Conservation (phyloP, 1,140 invertebrate genomes). For the Zaprionus camerounensis region DNA sequence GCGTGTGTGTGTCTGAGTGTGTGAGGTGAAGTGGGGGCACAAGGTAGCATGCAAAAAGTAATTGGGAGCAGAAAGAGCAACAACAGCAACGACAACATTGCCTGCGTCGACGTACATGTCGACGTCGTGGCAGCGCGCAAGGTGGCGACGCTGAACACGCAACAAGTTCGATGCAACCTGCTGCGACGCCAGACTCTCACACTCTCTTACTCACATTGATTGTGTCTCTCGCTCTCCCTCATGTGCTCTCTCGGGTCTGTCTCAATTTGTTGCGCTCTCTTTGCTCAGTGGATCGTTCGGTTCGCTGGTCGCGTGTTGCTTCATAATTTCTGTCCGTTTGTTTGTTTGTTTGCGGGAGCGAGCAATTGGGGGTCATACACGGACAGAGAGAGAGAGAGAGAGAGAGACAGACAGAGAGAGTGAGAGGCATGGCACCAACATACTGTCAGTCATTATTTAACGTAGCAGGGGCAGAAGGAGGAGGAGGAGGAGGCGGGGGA, state of each 20-base stretch:
- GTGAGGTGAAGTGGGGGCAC: conserved; percentile 75
- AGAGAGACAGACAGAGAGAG: conserved; percentile 15
- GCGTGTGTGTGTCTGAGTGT: conserved; percentile 26
- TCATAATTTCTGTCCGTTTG: conserved; percentile 62
- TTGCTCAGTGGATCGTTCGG: conserved; percentile 55
- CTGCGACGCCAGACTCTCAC: conserved; percentile 36
- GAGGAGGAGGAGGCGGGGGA: not conserved
- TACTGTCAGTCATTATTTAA: conserved; percentile 82
- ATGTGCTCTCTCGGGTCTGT: conserved; percentile 18
- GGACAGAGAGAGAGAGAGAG: not conserved
- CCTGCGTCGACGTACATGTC: conserved; percentile 15
- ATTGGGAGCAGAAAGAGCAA: conserved; percentile 80
- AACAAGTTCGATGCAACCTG: conserved; percentile 80
- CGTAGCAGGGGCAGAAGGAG: conserved; percentile 26
- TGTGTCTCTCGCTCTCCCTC: conserved; percentile 9
- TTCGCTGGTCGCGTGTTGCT: conserved; percentile 61
- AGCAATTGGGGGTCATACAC: conserved; percentile 76
- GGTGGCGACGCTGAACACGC: conserved; percentile 60
- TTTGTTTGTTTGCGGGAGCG: conserved; percentile 72
- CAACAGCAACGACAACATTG: conserved; percentile 33
- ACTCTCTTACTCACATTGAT: conserved; percentile 20
- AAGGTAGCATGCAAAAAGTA: conserved; percentile 80
- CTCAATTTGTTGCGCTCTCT: conserved; percentile 53
- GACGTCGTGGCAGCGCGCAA: conserved; percentile 54
- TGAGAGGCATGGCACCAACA: conserved; percentile 57